Conservation (phyloP, 2,888 invertebrate genomes). For the Mythimna lalbum region DNA sequence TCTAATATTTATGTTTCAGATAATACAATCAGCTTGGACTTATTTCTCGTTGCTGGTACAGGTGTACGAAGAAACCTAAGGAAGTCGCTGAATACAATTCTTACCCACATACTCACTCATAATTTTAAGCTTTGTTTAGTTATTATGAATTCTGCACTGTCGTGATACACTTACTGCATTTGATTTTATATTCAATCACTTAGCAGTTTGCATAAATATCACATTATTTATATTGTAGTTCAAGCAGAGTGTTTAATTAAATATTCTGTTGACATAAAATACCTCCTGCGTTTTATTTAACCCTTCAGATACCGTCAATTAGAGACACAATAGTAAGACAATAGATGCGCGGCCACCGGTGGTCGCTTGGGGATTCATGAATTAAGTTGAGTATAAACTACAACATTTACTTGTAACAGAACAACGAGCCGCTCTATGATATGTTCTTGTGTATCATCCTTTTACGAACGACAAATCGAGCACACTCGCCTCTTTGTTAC, state of each 20-base stretch:
- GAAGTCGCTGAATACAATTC: not conserved
- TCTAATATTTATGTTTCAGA: slow-evolving; percentile 52
- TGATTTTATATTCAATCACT: slow-evolving; percentile 2
- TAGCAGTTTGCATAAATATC: not conserved
- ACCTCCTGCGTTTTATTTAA: slow-evolving; percentile 19
- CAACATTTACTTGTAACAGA: too few relatives aligned
- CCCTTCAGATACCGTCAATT: too few relatives aligned
- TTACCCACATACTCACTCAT: not conserved
- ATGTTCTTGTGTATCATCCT: too few relatives aligned
- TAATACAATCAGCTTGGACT: slow-evolving; percentile 65
- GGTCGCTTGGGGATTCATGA: too few relatives aligned
- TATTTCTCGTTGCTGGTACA: slow-evolving; percentile 65
- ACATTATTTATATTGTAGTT: slow-evolving; percentile 2
- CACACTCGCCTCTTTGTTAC: too few relatives aligned
- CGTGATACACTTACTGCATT: slow-evolving; percentile 2
- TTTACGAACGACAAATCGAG: too few relatives aligned
- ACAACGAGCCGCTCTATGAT: too few relatives aligned
- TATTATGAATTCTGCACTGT: slow-evolving; percentile 3
- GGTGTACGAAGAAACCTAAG: slow-evolving; percentile 49
- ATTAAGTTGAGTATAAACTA: too few relatives aligned
- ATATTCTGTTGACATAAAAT: not conserved
- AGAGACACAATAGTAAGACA: too few relatives aligned
- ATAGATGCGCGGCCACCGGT: too few relatives aligned
- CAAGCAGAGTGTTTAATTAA: not conserved
- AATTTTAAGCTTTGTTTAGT: not conserved